These are phyloP conservation scores for Pygocentrus nattereri DNA, from an alignment of 2,797 vertebrate genomes.

Conservation along the genomic window DNA sequence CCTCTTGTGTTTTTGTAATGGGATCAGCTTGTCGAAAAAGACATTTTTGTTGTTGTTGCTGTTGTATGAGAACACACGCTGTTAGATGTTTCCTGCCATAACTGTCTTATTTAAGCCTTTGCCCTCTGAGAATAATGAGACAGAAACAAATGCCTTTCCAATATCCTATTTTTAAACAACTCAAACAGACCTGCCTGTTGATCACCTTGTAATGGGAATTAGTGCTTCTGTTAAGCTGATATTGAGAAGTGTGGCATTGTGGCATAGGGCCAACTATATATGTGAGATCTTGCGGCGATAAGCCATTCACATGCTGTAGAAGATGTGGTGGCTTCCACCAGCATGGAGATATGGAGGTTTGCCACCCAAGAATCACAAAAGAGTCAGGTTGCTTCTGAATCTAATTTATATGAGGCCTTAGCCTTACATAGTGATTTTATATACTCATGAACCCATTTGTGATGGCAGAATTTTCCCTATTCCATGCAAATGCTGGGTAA, in stretches of 20 bases:
- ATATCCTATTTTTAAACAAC: conserved; percentile 18
- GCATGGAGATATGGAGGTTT: conserved; percentile 13
- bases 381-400: neutral
- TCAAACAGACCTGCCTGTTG: conserved; percentile 10
- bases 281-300: conserved; percentile 2
- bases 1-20: neutral
- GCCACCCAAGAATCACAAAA: neutral
- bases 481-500: neutral
- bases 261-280: conserved; percentile 25
- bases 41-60: neutral
- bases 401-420: neutral
- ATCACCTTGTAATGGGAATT: conserved; percentile 8
- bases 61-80: neutral
- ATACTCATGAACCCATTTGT: neutral
- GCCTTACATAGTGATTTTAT: neutral
- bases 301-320: conserved; percentile 14
- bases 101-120: neutral
- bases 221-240: conserved; percentile 9
- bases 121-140: neutral
- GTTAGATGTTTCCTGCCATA: neutral
- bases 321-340: conserved; percentile 8
- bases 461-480: neutral
- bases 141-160: neutral
- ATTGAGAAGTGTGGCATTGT: conserved; percentile 11
- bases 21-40: neutral